Evolutionary conservation across 2,888 invertebrate species (phyloP).

Genomic region (Cephus pulcher): DNA sequence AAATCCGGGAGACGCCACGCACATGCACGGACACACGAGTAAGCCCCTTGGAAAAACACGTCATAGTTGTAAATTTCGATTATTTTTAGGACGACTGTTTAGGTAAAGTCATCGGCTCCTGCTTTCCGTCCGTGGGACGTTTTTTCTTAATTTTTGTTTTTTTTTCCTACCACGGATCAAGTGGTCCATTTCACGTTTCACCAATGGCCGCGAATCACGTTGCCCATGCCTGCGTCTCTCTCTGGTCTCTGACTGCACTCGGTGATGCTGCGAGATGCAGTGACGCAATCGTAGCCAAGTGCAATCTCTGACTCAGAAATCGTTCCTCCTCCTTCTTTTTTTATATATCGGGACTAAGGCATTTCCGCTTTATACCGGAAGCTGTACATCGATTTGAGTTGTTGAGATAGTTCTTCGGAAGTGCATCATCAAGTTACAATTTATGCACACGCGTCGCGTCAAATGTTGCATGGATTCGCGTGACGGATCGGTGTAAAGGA

Average conservation of each 20-base stretch:
- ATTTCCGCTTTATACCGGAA: not conserved
- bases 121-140: slow-evolving; percentile 16
- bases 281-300: not conserved
- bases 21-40: not conserved
- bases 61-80: slow-evolving; percentile 18
- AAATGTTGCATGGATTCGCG: not conserved
- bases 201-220: not conserved
- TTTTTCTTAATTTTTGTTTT: not conserved
- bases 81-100: slow-evolving; percentile 22
- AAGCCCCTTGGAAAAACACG: slow-evolving; percentile 2
- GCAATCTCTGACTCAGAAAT: not conserved
- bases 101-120: slow-evolving; percentile 17
- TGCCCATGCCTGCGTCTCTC: not conserved
- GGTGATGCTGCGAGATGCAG: not conserved
- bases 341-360: not conserved
- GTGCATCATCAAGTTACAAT: not conserved
- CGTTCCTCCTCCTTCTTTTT: not conserved
- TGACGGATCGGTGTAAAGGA: not conserved
- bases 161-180: not conserved
- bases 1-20: not conserved
- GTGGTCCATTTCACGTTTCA: not conserved
- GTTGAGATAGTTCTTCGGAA: not conserved
- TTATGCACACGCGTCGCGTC: not conserved
- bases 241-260: not conserved
- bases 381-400: not conserved